Conservation (phyloP, 2,888 invertebrate species). For the Aleiodes leptofemur region DNA sequence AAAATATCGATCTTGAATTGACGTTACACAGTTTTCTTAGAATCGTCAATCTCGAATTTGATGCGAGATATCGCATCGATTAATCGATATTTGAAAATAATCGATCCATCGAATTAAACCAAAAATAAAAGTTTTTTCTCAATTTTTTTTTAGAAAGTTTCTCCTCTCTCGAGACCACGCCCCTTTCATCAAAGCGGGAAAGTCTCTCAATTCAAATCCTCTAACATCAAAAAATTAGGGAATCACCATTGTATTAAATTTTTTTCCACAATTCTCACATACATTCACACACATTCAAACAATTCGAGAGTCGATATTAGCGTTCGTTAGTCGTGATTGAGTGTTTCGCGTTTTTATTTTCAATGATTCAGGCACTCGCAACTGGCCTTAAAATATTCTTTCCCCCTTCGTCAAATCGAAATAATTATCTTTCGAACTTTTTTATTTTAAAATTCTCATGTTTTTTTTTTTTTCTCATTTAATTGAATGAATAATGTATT, state of each 20-base stretch:
- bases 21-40: too few relatives aligned
- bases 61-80: too few relatives aligned
- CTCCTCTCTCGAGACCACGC: too few relatives aligned
- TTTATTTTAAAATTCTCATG: neutral
- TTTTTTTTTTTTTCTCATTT: neutral
- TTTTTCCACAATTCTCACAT: too few relatives aligned
- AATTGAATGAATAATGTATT: neutral
- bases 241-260: neutral
- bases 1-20: too few relatives aligned
- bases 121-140: too few relatives aligned
- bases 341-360: neutral
- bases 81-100: too few relatives aligned
- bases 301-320: neutral
- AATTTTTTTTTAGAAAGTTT: too few relatives aligned
- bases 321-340: conserved; percentile 6
- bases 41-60: too few relatives aligned
- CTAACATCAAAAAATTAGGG: neutral
- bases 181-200: too few relatives aligned
- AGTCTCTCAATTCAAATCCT: too few relatives aligned
- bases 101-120: too few relatives aligned
- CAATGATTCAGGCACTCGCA: conserved; percentile 16
- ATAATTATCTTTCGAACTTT: neutral
- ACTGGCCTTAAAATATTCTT: conserved; percentile 8
- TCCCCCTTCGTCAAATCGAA: neutral
- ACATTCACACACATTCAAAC: neutral